Percentiles rank a stretch among this genome's conserved stretches.
phyloP scores from a whole-genome alignment of 1,140 invertebrate genomes.

The Brachionus rotundiformis region DNA sequence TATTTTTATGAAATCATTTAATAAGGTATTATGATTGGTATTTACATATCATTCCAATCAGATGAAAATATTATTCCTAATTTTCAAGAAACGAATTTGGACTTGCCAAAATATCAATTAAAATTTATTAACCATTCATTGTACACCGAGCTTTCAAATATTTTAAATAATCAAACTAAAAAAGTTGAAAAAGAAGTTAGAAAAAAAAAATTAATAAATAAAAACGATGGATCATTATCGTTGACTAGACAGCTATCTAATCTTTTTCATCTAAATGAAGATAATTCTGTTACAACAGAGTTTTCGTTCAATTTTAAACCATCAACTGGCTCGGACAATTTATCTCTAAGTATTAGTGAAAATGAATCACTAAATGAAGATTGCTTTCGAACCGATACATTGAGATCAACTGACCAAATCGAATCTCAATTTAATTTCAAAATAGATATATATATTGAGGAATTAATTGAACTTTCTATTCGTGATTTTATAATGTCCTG shows the following conservation, averaged over 20 bases:
- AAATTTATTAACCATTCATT: background rate
- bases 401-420: background rate
- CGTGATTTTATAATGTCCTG: constrained; percentile 77
- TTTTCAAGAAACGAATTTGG: background rate
- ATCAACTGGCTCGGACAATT: background rate
- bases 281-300: background rate
- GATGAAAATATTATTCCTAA: background rate
- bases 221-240: background rate
- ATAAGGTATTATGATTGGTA: background rate
- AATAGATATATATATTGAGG: constrained; percentile 78
- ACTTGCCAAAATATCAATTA: background rate
- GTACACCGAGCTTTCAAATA: background rate
- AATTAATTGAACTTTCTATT: constrained; percentile 76
- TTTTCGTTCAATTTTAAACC: background rate
- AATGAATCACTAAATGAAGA: background rate
- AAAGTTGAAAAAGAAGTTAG: background rate
- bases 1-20: background rate
- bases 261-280: background rate
- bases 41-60: constrained; percentile 4
- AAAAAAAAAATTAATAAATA: background rate
- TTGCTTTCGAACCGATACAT: background rate
- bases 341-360: background rate
- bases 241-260: background rate
- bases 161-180: constrained; percentile 28
- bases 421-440: constrained; percentile 60